Evolutionary conservation across 37 sponge, comb jelly and placozoan species (phyloP).

Genomic region (Lycopodina hypogea): DNA sequence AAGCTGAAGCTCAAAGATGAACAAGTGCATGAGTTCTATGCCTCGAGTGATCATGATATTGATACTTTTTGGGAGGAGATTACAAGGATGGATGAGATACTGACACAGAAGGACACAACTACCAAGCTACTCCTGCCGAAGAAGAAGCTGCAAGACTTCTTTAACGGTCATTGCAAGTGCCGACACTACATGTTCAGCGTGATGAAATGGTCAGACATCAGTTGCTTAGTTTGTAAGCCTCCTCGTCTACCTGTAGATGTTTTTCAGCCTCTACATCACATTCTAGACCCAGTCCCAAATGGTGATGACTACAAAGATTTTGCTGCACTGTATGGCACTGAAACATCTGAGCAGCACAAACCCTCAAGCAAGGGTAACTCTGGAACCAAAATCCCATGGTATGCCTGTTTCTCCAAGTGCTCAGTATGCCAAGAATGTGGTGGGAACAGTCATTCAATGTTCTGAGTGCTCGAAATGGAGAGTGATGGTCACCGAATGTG

Average conservation of each 20-base stretch:
- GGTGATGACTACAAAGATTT: conserved; percentile 42
- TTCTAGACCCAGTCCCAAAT: conserved; percentile 48
- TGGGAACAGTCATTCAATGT: not conserved
- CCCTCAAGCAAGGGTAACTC: conserved; percentile 18
- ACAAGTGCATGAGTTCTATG: conserved; percentile 6
- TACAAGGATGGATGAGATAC: not conserved
- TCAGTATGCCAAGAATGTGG: conserved; percentile 59
- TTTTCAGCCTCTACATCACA: conserved; percentile 26
- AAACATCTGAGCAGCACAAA: conserved; percentile 38
- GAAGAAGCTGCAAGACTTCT: conserved; percentile 14
- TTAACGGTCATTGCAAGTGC: not conserved
- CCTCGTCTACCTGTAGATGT: conserved; percentile 33
- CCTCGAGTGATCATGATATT: not conserved
- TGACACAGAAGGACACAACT: not conserved
- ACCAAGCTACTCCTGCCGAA: not conserved
- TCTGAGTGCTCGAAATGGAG: conserved; percentile 47
- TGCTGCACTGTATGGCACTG: conserved; percentile 15
- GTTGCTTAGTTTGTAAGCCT: conserved; percentile 36
- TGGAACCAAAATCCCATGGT: conserved; percentile 17
- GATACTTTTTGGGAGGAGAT: conserved; percentile 1
- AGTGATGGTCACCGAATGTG: conserved; percentile 26
- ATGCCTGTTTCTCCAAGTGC: conserved; percentile 30
- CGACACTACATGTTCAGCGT: conserved; percentile 46
- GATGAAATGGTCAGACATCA: conserved; percentile 36
- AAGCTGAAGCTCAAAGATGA: conserved; percentile 32